These are phyloP conservation scores for Azemiops feae DNA, from an alignment of 2,113 vertebrate genomes.

Conservation along the genomic window DNA sequence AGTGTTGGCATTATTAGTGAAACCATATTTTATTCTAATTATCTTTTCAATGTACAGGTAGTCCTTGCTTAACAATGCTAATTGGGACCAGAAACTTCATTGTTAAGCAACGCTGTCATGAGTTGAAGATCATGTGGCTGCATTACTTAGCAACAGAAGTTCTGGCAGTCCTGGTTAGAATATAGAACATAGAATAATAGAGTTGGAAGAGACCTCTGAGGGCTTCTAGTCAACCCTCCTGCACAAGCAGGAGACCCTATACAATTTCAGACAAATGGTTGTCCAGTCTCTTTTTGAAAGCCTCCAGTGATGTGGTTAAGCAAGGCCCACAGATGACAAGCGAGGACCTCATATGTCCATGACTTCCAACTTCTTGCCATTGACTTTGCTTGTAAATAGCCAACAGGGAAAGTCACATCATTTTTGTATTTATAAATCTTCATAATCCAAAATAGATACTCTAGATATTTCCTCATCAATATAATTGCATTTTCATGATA, in stretches of 20 bases:
- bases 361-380: neutral
- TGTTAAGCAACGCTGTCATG: neutral
- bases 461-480: slow-evolving; percentile 14
- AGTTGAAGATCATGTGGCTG: neutral
- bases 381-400: neutral
- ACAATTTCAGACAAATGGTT: neutral
- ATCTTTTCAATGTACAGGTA: slow-evolving; percentile 30
- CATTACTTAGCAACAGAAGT: neutral
- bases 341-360: neutral
- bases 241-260: neutral
- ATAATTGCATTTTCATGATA: slow-evolving; percentile 48
- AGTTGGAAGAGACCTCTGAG: neutral
- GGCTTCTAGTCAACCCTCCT: neutral
- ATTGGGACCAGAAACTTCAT: neutral
- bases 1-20: slow-evolving; percentile 35
- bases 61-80: neutral
- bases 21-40: slow-evolving; percentile 34
- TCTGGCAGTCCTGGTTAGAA: neutral
- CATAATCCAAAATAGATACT: slow-evolving; percentile 49
- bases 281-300: neutral
- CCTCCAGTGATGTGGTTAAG: neutral
- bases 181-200: neutral
- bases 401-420: slow-evolving; percentile 30
- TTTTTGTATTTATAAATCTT: slow-evolving; percentile 58
- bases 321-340: slow-evolving; percentile 10